phyloP scores from a whole-genome alignment of 53 echinoderm and acorn worm species.

The Holothuria scabra region DNA sequence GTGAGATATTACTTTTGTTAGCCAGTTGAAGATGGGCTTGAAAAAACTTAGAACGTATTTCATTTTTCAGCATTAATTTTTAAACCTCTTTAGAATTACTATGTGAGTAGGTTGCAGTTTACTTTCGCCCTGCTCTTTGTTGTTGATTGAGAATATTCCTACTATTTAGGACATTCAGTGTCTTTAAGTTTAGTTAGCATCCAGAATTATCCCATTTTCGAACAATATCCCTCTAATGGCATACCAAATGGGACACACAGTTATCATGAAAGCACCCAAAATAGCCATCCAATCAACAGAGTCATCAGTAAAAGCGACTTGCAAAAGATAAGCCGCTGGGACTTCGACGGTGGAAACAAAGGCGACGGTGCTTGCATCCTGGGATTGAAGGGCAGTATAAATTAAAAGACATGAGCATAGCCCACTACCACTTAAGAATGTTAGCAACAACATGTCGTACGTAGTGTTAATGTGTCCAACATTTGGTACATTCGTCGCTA shows the following conservation, averaged over 20 bases:
- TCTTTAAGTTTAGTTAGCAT: no score
- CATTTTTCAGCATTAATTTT: no score
- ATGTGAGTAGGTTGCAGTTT: no score
- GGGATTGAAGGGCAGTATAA: conserved; percentile 4
- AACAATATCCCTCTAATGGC: background rate
- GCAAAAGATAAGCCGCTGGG: conserved; percentile 1
- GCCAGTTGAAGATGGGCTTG: no score
- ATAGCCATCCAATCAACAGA: background rate
- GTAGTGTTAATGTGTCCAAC: background rate
- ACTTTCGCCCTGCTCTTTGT: no score
- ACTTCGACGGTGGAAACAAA: conserved; percentile 14
- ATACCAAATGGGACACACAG: conserved; percentile 1
- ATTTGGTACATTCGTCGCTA: background rate
- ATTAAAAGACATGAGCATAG: background rate
- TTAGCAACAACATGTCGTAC: background rate
- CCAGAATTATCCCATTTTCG: no score
- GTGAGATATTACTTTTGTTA: no score
- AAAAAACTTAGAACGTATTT: no score
- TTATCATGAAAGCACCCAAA: conserved; percentile 19
- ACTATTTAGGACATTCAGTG: no score
- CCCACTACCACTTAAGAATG: background rate
- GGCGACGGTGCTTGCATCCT: conserved; percentile 1
- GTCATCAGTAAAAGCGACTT: conserved; percentile 19
- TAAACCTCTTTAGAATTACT: no score
- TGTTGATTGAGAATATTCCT: no score